A percentile compares a stretch with the other conserved stretches of the same genome.
These are phyloP conservation scores for Carpatolechia fugitivella DNA, from an alignment of 2,888 invertebrate species.

Conservation along the genomic window DNA sequence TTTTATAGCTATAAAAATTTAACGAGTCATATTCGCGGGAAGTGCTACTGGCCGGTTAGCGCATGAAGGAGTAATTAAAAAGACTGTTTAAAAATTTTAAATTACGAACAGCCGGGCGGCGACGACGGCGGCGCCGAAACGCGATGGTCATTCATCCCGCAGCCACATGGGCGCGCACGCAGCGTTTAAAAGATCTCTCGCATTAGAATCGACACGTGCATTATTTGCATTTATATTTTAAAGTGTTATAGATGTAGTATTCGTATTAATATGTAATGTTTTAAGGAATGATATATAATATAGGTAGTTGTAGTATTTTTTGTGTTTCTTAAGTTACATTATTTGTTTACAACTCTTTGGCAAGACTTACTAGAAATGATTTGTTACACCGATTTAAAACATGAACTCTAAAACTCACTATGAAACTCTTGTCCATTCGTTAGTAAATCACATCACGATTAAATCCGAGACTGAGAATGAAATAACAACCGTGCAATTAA, in stretches of 20 bases:
- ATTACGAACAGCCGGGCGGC: slow-evolving; percentile 47
- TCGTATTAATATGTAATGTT: no score
- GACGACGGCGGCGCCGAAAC: slow-evolving; percentile 60
- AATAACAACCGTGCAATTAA: slow-evolving; percentile 3
- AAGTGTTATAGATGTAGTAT: no score
- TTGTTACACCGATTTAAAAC: no score
- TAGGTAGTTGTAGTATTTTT: no score
- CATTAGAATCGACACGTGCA: slow-evolving; percentile 60
- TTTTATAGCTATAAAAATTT: not conserved
- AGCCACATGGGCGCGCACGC: slow-evolving; percentile 65
- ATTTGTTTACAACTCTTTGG: no score
- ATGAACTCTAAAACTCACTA: no score
- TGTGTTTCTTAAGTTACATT: no score
- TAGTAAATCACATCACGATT: not conserved
- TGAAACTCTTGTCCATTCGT: no score
- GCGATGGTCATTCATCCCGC: slow-evolving; percentile 69
- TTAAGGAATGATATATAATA: no score
- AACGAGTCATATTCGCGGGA: slow-evolving; percentile 11
- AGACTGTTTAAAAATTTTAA: slow-evolving; percentile 42
- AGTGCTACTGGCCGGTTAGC: slow-evolving; percentile 28
- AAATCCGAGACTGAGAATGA: not conserved
- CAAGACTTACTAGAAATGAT: no score
- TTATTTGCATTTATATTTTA: slow-evolving; percentile 50
- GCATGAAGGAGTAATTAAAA: slow-evolving; percentile 37
- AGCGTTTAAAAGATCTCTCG: slow-evolving; percentile 32